phyloP scores from a whole-genome alignment of 2,888 invertebrate genomes.

The Ephialtes manifestator region DNA sequence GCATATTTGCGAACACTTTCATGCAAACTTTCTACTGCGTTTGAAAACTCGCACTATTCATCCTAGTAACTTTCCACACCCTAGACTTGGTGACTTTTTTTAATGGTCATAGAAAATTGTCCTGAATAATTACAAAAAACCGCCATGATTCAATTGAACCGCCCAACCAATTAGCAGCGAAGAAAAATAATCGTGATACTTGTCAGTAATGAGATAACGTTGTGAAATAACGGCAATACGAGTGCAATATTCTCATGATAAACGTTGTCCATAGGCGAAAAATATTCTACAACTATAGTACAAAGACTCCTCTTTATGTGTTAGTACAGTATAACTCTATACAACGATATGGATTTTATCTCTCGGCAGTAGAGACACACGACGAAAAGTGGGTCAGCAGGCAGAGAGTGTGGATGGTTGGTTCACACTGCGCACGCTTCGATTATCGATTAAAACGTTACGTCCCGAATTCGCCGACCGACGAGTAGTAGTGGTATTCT shows the following conservation, averaged over 20 bases:
- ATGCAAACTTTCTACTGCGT: background rate
- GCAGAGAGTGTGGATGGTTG: constrained; percentile 49
- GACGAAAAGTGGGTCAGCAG: constrained; percentile 69
- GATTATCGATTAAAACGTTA: constrained; percentile 84
- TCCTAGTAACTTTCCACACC: background rate
- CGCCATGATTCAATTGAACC: constrained; percentile 14
- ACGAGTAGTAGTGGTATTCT: constrained; percentile 69
- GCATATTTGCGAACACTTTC: background rate
- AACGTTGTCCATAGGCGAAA: background rate
- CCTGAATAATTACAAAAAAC: constrained; percentile 3
- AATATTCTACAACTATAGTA: background rate
- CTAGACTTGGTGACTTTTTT: background rate
- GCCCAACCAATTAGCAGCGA: constrained; percentile 12
- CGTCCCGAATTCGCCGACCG: constrained; percentile 70
- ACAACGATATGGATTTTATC: constrained; percentile 82
- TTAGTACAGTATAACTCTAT: background rate
- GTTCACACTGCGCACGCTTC: constrained; percentile 83
- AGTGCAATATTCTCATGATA: background rate
- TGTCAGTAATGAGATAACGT: background rate
- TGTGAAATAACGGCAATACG: background rate
- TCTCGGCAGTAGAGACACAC: constrained; percentile 59
- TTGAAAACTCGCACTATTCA: background rate
- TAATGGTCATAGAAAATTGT: background rate
- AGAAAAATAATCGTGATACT: background rate
- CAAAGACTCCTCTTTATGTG: background rate